Evolutionary conservation across 30 jellyfish, hydroid and myxozoan genomes (phyloP).

Genomic region (Pelagia noctiluca): DNA sequence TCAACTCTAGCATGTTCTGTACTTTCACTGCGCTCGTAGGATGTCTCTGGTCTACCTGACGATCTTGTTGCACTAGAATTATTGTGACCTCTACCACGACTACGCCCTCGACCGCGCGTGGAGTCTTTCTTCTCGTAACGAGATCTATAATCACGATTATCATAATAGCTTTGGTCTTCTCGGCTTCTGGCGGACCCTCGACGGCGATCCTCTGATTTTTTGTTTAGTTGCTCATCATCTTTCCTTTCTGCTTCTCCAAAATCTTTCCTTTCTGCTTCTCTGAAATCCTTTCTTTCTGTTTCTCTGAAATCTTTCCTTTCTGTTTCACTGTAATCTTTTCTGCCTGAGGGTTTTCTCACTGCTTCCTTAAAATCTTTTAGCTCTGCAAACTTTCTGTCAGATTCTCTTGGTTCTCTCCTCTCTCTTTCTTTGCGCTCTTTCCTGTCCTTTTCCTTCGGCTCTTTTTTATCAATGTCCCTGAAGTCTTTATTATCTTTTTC

Average conservation of each 20-base stretch:
- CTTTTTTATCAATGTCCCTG: slow-evolving; percentile 33
- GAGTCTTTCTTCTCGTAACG: slow-evolving; percentile 28
- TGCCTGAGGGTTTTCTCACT: too few species aligned
- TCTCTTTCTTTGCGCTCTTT: slow-evolving; percentile 38
- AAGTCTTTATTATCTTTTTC: slow-evolving; percentile 29
- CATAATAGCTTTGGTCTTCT: slow-evolving; percentile 9
- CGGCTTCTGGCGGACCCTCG: slow-evolving; percentile 27
- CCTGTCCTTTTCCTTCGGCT: slow-evolving; percentile 17
- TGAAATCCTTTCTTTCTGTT: too few species aligned
- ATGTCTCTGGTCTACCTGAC: neutral
- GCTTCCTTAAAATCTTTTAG: too few species aligned
- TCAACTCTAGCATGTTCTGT: slow-evolving; percentile 26
- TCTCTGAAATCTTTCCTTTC: too few species aligned
- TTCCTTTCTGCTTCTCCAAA: slow-evolving; percentile 22
- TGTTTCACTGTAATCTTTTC: too few species aligned
- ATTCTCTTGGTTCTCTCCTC: slow-evolving; percentile 42
- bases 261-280: slow-evolving; percentile 23
- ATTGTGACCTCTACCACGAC: neutral
- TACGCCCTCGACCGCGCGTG: slow-evolving; percentile 21
- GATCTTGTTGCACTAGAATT: neutral
- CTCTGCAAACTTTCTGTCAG: too few species aligned
- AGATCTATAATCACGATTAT: slow-evolving; percentile 22
- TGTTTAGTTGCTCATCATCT: neutral
- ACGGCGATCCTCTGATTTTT: slow-evolving; percentile 21
- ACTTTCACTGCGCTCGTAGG: slow-evolving; percentile 11